Evolutionary conservation across 2,113 vertebrate genomes (phyloP), one percentile per base, ranked within the genome.

Genomic region (Murina feae): DNA sequence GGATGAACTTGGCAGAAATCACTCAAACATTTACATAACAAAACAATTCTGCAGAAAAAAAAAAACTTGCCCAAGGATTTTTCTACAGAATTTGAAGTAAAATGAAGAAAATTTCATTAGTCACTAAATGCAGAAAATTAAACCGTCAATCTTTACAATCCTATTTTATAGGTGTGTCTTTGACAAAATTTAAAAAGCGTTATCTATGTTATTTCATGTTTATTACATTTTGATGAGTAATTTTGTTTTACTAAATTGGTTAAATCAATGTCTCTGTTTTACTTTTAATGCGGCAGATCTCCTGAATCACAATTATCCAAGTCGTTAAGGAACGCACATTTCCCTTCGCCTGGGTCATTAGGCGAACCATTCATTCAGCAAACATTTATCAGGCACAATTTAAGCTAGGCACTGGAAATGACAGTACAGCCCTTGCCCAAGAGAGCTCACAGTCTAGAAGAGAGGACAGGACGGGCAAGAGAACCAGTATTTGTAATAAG

Each of bases 361-460:
- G 58, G 42, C 81, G 86, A 92, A 91, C 92, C 95, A 96, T 95
- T 93, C 97, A 96, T 96, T 97, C 96, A 96, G 82, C 97, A 96
- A 95, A 95, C 96, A 92, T 72, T 84, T 94, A 84, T 86, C 93
- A 96, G 95, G 82, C 68, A 93, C 90, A 74, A 90, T 95, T 95
- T 95, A 96, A 18, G 1, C 95, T 93, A 95, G 92, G 97, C 78
- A 96, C 83, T 93, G 78, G 76, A 87, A 87, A 88, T 71, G 92
- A 96, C 42, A 97, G 94, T 65, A 92, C 0, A 96, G 96, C 91
- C 92, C 92, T 92, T 75, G 68, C 86, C 90, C 96, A 71, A 95
- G 92, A 95, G 37, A 97, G 94, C 88, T 95, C 87, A 93, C 71
- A 93, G 90, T 94, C 97, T 79, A 93, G 96, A 88, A 92, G 82